These are phyloP conservation scores for Eurypyga helias DNA, from an alignment of 2,113 vertebrate species.

Conservation along the genomic window DNA sequence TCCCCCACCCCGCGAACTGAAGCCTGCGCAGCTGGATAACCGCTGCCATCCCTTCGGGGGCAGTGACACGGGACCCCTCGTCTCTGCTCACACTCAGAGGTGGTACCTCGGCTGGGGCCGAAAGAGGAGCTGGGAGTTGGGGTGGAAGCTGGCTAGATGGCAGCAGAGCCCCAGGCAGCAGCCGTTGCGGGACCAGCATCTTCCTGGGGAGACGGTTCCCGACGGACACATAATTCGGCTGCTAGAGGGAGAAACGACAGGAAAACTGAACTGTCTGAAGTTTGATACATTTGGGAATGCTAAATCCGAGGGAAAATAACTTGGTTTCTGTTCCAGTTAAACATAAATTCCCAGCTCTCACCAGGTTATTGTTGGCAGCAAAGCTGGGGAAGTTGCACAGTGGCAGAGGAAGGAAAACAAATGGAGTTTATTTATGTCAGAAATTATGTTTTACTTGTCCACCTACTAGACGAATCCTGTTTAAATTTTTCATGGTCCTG, in stretches of 20 bases:
- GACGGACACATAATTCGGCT: neutral
- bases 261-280: neutral
- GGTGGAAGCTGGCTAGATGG: conserved; percentile 34
- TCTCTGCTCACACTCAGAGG: neutral
- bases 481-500: neutral
- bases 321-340: neutral
- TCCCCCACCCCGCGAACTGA: neutral
- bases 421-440: neutral
- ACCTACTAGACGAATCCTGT: neutral
- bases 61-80: neutral
- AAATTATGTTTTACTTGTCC: neutral
- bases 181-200: neutral
- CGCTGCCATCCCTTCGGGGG: rapidly evolving
- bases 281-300: neutral
- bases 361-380: neutral
- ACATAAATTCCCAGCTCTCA: neutral
- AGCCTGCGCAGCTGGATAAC: neutral
- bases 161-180: conserved; percentile 43
- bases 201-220: neutral
- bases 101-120: rapidly evolving
- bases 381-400: neutral
- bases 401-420: neutral
- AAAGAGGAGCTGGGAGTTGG: neutral
- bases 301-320: neutral
- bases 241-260: neutral